These are phyloP conservation scores for Ciconia maguari DNA, from an alignment of 2,113 vertebrate genomes.

Conservation along the genomic window DNA sequence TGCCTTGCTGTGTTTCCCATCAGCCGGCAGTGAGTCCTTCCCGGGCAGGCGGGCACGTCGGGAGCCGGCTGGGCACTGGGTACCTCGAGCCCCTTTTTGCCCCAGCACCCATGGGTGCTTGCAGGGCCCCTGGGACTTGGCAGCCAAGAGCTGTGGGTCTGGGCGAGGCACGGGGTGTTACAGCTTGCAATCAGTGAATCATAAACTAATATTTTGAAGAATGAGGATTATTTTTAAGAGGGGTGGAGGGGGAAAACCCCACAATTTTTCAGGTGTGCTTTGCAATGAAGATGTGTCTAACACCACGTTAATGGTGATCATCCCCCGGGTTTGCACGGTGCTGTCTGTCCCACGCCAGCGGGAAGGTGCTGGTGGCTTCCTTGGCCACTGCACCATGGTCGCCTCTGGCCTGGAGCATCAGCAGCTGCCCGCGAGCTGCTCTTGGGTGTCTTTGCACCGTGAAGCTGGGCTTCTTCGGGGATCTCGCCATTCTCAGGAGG, in stretches of 20 bases:
- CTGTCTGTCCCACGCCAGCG: fast-evolving
- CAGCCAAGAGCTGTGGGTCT: not conserved
- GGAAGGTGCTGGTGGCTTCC: not conserved
- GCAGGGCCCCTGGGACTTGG: not conserved
- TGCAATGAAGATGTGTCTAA: not conserved
- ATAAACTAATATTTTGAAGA: not conserved
- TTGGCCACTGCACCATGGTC: not conserved
- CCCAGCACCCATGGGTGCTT: not conserved
- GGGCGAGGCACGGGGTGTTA: not conserved
- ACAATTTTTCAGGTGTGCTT: not conserved
- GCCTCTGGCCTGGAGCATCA: not conserved
- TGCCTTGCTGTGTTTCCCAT: not conserved
- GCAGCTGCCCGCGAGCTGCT: not conserved
- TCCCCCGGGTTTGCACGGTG: fast-evolving
- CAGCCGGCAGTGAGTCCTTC: fast-evolving
- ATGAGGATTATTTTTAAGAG: not conserved
- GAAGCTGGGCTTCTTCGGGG: fast-evolving
- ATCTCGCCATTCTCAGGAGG: fast-evolving
- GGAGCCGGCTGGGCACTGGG: not conserved
- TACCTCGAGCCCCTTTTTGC: not conserved
- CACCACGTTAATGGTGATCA: fast-evolving
- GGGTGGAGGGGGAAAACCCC: too few species aligned
- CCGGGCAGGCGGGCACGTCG: fast-evolving
- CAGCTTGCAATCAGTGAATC: not conserved
- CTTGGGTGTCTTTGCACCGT: fast-evolving